Evolutionary conservation across 2,113 vertebrate genomes (phyloP).

Genomic region (Toxostoma redivivum): DNA sequence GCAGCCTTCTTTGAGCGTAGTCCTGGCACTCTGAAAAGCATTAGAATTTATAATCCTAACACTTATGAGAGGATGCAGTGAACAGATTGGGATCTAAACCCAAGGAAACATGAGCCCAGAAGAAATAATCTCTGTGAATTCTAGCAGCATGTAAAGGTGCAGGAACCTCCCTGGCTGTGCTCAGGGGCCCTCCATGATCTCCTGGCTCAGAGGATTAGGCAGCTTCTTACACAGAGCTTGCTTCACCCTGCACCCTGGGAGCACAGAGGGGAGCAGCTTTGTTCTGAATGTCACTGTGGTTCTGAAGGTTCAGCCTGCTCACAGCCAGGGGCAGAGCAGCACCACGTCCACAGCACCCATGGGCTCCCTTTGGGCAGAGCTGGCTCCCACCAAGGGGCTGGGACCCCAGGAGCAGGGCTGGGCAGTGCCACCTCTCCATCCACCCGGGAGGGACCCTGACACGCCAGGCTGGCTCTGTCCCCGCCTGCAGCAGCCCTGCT

Average conservation of each 20-base stretch:
- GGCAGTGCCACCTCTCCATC: accelerated
- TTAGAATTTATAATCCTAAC: slow-evolving; percentile 1
- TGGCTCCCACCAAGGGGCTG: accelerated
- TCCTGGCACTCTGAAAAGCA: background rate
- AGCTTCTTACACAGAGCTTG: background rate
- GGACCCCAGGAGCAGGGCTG: too few relatives aligned
- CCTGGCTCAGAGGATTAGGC: background rate
- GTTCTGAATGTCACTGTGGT: background rate
- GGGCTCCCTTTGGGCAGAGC: background rate
- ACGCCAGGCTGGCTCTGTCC: accelerated
- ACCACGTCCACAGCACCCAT: too few relatives aligned
- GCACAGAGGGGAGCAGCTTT: background rate
- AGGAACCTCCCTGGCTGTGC: background rate
- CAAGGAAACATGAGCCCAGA: slow-evolving; percentile 2
- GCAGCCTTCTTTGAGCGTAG: background rate
- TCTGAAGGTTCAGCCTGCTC: background rate
- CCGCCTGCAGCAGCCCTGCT: background rate
- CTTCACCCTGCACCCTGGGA: background rate
- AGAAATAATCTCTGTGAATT: slow-evolving; percentile 1
- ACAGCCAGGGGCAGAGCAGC: too few relatives aligned
- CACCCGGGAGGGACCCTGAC: background rate
- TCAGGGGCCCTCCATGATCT: background rate
- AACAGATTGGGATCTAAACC: slow-evolving; percentile 23
- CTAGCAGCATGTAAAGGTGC: background rate
- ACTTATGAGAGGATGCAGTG: background rate